A percentile compares a stretch with the other conserved stretches of the same genome.
These are phyloP conservation scores for Pimephales promelas DNA, from an alignment of 2,113 vertebrate genomes.

Conservation along the genomic window DNA sequence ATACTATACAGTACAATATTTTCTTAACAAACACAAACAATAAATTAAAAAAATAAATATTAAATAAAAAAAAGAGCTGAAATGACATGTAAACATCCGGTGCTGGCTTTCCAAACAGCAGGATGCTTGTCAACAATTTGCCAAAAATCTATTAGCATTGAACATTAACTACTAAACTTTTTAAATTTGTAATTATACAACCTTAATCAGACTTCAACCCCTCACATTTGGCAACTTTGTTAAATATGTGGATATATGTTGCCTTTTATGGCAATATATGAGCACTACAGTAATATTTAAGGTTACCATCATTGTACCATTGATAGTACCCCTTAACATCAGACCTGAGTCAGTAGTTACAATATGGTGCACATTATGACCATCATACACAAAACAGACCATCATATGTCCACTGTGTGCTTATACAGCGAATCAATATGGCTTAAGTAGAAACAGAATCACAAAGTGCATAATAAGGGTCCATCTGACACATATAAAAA, in stretches of 20 bases:
- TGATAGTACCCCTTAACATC: neutral
- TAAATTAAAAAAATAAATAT: slow-evolving; percentile 62
- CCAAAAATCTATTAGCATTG: slow-evolving; percentile 13
- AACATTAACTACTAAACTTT: slow-evolving; percentile 12
- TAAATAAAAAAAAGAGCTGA: slow-evolving; percentile 59
- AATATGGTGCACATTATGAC: neutral
- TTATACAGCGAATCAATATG: slow-evolving; percentile 10
- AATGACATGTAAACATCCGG: slow-evolving; percentile 49
- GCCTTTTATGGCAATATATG: neutral
- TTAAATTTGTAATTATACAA: slow-evolving; percentile 6
- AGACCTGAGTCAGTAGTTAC: slow-evolving; percentile 14
- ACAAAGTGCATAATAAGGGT: neutral
- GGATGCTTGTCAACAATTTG: slow-evolving; percentile 16
- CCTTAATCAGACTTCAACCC: slow-evolving; percentile 20
- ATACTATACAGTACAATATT: slow-evolving; percentile 39
- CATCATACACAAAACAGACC: neutral
- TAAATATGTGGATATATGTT: neutral
- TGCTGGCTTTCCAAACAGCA: slow-evolving; percentile 16
- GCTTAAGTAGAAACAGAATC: slow-evolving; percentile 8
- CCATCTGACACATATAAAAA: slow-evolving; percentile 23
- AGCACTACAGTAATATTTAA: slow-evolving; percentile 5
- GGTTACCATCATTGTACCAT: slow-evolving; percentile 25
- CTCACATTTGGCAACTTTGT: neutral
- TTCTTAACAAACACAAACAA: slow-evolving; percentile 49
- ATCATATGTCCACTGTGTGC: neutral